Percentiles rank a stretch among this genome's conserved stretches.
Conservation (phyloP, 2,113 vertebrate species). For the Dicaeum eximium region DNA sequence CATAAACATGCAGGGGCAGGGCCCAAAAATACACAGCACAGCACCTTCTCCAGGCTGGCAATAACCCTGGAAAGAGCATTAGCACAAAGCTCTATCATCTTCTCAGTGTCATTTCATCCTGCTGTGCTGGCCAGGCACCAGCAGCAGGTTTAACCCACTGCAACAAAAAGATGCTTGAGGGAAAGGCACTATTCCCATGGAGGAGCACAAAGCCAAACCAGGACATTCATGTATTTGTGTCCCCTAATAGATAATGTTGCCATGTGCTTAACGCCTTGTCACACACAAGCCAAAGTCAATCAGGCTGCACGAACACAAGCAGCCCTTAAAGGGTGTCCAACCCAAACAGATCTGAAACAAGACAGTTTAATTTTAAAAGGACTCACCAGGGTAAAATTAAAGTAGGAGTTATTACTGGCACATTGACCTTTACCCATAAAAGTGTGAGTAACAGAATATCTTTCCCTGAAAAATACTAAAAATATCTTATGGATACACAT, state of each 20-base stretch:
- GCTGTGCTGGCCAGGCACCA: background rate
- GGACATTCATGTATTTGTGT: background rate
- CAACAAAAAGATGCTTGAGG: background rate
- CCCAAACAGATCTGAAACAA: background rate
- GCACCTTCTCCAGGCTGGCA: background rate
- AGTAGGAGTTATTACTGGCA: background rate
- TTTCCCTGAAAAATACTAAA: background rate
- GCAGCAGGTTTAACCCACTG: background rate
- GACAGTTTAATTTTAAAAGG: background rate
- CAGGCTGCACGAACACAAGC: background rate
- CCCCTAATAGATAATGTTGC: background rate
- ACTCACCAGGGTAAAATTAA: background rate
- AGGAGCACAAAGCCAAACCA: background rate
- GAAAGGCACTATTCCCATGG: background rate
- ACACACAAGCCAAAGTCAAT: background rate
- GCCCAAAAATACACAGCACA: background rate
- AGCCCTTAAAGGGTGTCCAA: background rate
- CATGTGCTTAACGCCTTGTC: background rate
- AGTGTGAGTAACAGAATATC: background rate
- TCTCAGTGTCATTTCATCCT: background rate
- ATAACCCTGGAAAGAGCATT: background rate
- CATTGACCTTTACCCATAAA: background rate
- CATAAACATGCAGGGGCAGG: background rate
- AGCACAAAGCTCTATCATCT: background rate
- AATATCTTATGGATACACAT: background rate